Evolutionary conservation across 1,140 invertebrate species (phyloP).

Genomic region (Zaprionus capensis): DNA sequence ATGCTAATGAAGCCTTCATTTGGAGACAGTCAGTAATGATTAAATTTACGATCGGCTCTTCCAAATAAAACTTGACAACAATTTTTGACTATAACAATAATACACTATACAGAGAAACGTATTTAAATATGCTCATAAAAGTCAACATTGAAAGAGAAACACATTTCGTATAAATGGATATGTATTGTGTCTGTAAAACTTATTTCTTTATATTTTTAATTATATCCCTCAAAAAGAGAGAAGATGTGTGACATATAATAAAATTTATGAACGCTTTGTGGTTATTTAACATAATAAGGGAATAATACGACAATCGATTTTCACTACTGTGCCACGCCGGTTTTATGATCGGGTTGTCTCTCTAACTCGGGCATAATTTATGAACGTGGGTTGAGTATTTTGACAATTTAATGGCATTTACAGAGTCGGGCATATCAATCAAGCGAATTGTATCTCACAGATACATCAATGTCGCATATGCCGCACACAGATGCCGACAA

Average conservation of each 20-base stretch:
- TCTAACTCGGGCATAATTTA: constrained; percentile 61
- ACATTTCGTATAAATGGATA: constrained; percentile 42
- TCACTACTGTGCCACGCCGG: constrained; percentile 68
- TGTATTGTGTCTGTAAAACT: constrained; percentile 31
- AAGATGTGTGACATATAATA: constrained; percentile 66
- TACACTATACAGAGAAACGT: background rate
- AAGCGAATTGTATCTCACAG: constrained; percentile 37
- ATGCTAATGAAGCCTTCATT: constrained; percentile 76
- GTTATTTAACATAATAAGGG: constrained; percentile 72
- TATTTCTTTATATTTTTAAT: constrained; percentile 71
- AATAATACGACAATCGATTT: constrained; percentile 41
- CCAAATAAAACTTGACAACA: constrained; percentile 41
- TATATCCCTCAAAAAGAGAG: constrained; percentile 58
- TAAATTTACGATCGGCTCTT: constrained; percentile 65
- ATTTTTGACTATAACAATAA: constrained; percentile 34
- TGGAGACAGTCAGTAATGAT: constrained; percentile 57
- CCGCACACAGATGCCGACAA: constrained; percentile 32
- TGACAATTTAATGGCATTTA: constrained; percentile 74
- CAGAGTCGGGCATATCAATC: constrained; percentile 60
- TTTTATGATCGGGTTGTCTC: constrained; percentile 44
- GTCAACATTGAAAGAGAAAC: constrained; percentile 23
- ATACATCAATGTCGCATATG: constrained; percentile 25
- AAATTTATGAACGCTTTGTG: constrained; percentile 75
- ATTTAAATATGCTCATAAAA: constrained; percentile 53
- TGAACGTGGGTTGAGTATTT: constrained; percentile 61